These are phyloP conservation scores for Moxostoma hubbsi DNA, from an alignment of 2,797 vertebrate species.

Conservation along the genomic window DNA sequence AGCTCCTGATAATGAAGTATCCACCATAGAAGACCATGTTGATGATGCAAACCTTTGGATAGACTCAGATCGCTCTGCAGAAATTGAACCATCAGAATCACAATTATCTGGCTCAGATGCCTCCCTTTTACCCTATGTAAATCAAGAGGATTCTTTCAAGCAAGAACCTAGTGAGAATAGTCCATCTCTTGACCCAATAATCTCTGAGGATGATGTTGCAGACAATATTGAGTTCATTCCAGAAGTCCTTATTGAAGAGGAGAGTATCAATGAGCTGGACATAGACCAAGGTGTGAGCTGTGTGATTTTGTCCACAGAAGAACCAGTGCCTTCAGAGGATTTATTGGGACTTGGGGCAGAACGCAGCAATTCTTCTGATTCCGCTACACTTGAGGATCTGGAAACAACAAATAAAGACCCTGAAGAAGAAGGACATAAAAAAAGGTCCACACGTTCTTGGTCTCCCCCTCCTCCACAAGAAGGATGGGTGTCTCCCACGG, in stretches of 20 bases:
- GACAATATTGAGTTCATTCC: constrained; percentile 11
- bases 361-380: constrained; percentile 14
- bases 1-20: constrained; percentile 51
- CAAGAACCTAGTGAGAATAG: neutral
- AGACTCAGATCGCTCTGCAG: constrained; percentile 51
- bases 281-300: constrained; percentile 13
- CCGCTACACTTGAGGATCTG: constrained; percentile 20
- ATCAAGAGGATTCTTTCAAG: constrained; percentile 55
- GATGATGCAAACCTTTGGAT: constrained; percentile 63
- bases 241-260: constrained; percentile 27
- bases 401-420: constrained; percentile 58
- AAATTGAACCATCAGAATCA: constrained; percentile 39
- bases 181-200: constrained; percentile 9
- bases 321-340: neutral
- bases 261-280: neutral
- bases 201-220: constrained; percentile 4
- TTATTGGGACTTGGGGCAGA: neutral
- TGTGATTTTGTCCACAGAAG: constrained; percentile 7
- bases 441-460: constrained; percentile 37
- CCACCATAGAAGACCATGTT: constrained; percentile 53
- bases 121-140: constrained; percentile 14
- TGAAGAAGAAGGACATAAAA: constrained; percentile 43
- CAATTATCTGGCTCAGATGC: constrained; percentile 13
- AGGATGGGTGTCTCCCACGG: constrained; percentile 54
- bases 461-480: constrained; percentile 59